Conservation (phyloP, 2,888 invertebrate genomes). For the Macrophya annulata region DNA sequence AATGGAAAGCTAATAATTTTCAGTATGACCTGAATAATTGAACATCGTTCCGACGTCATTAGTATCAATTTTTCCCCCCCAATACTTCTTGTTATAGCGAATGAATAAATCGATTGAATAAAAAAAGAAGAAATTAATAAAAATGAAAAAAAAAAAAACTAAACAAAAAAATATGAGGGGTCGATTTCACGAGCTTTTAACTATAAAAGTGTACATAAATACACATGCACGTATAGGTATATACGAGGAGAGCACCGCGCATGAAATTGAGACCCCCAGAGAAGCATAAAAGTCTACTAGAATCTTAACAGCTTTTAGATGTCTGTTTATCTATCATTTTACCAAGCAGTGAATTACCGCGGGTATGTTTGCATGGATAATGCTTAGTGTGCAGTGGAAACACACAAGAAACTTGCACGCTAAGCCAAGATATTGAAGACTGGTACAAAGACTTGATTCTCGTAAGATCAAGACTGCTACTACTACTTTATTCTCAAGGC, state of each 20-base stretch:
- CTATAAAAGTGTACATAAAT: constrained; percentile 6
- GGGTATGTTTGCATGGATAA: neutral
- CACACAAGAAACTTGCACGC: neutral
- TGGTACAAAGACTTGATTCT: neutral
- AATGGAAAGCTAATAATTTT: neutral
- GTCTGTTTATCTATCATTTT: constrained; percentile 44
- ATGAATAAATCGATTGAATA: constrained; percentile 4
- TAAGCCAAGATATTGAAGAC: neutral
- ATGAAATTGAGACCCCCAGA: constrained; percentile 37
- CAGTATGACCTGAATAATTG: neutral
- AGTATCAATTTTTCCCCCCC: neutral
- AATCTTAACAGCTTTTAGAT: constrained; percentile 29
- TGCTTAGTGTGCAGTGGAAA: neutral
- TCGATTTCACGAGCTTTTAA: constrained; percentile 37
- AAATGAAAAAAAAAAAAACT: neutral
- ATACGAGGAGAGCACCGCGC: constrained; percentile 14
- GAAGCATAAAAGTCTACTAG: constrained; percentile 21
- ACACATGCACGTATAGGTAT: neutral
- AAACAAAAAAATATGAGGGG: neutral
- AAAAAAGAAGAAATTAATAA: too few species aligned
- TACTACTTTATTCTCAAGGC: neutral
- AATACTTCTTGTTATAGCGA: neutral
- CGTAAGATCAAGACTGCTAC: neutral
- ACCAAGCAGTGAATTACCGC: constrained; percentile 1
- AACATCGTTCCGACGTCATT: neutral